Evolutionary conservation across 2,797 vertebrate genomes (phyloP), one percentile per base, ranked within the genome.

Genomic region (Amazona finschi): DNA sequence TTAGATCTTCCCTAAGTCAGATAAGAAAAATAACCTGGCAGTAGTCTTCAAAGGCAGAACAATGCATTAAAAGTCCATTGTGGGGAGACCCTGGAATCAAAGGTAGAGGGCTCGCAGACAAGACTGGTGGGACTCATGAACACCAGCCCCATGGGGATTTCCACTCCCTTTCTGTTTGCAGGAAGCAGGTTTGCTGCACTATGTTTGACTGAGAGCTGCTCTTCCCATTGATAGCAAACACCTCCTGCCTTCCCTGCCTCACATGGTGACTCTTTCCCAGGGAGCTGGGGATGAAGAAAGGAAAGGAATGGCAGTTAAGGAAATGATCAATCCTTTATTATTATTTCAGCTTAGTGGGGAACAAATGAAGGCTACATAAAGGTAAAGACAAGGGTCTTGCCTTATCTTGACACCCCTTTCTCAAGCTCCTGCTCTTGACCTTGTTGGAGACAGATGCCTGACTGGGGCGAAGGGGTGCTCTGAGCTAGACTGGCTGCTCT

Each of bases 11-110:
- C 41, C 44, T 88, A 50, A 88, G 87, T 79, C 80, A 95, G 94
- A 94, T 94, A 96, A 96, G 91, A 89, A 92, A 90, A 93, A 94
- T 67, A 95, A 93, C 60, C 96, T 96, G 94, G 95, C 91, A 96
- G 67, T 28, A 94, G 52, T 94, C 89, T 95, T 96, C 94, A 96
- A 96, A 96, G 87, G 52, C 24, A 19, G 64, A 92, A 70, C 0
- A 30, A 88, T 86, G 60, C 64, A 90, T 96, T 62, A 96, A 81
- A 96, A 88, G 60, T 73, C 89, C 89, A 91, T 92, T 87, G 79
- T 86, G 81, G 81, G 41, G 82, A 87, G 87, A 87, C 22, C 62
- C 83, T 81, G 69, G 75, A 92, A 95, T 91, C 79, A 96, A 96
- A 93, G 82, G 87, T 31, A 58, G 49, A 93, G 36, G 69, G 30